Percentiles rank a stretch among this genome's conserved stretches.
Evolutionary conservation across 2,888 invertebrate genomes (phyloP).

Genomic region (Selenia dentaria): DNA sequence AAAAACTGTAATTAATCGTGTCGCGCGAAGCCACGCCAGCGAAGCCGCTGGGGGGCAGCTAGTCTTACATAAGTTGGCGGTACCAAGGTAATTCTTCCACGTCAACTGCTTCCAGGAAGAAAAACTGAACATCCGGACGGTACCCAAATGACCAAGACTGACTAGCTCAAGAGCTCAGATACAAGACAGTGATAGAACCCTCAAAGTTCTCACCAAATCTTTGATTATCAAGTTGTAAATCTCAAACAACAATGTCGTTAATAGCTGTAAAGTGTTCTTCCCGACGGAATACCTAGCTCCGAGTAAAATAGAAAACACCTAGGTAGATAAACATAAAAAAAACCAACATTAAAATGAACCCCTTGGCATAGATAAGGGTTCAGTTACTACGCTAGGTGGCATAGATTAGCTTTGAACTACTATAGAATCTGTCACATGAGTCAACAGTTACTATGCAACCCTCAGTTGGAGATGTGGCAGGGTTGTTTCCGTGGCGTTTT

Average conservation of each 20-base stretch:
- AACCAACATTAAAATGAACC: constrained; percentile 59
- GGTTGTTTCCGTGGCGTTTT: constrained; percentile 58
- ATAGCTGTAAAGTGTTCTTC: constrained; percentile 18
- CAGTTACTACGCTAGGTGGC: constrained; percentile 7
- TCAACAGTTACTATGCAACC: constrained; percentile 10
- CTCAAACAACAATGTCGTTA: constrained; percentile 18
- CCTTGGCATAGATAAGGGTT: constrained; percentile 47
- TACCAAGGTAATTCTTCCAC: too few relatives aligned
- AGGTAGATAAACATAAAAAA: constrained; percentile 39
- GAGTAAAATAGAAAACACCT: constrained; percentile 32
- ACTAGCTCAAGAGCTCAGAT: too few relatives aligned
- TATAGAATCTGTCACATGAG: constrained; percentile 27
- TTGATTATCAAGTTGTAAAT: constrained; percentile 14
- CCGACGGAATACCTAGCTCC: constrained; percentile 21
- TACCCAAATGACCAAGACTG: too few relatives aligned
- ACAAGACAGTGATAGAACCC: too few relatives aligned
- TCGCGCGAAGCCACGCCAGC: too few relatives aligned
- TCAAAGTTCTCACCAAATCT: too few relatives aligned
- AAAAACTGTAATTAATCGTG: too few relatives aligned
- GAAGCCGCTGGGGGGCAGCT: too few relatives aligned
- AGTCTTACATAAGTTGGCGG: too few relatives aligned
- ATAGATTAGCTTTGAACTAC: constrained; percentile 33
- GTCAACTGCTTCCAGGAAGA: too few relatives aligned
- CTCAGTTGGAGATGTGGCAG: constrained; percentile 39
- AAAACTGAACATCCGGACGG: too few relatives aligned